phyloP scores from a whole-genome alignment of 2,797 vertebrate species.

The Gymnothorax reevesii region DNA sequence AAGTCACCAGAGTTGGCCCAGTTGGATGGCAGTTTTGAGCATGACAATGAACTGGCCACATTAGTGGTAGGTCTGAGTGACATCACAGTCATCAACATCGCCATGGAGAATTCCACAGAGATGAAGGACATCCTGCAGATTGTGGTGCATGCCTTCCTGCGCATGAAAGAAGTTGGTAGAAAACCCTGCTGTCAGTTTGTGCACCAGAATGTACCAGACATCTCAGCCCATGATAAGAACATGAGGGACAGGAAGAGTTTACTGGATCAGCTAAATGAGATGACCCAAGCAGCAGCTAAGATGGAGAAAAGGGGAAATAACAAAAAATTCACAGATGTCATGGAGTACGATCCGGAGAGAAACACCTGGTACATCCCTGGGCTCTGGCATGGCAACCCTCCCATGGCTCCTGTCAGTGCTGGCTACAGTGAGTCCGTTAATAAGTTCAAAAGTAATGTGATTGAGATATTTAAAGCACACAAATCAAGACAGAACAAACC shows the following conservation, averaged over 20 bases:
- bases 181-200: constrained; percentile 15
- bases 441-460: background rate
- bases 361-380: background rate
- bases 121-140: constrained; percentile 30
- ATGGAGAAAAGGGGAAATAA: background rate
- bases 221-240: background rate
- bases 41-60: constrained; percentile 5
- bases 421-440: background rate
- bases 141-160: constrained; percentile 17
- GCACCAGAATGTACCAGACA: background rate
- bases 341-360: background rate
- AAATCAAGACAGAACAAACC: background rate
- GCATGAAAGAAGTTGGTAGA: constrained; percentile 18
- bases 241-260: background rate
- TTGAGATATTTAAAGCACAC: background rate
- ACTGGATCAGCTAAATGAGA: background rate
- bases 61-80: constrained; percentile 22
- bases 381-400: background rate
- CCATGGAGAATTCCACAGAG: constrained; percentile 18
- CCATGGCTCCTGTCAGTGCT: background rate
- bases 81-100: constrained; percentile 20
- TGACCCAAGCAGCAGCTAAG: background rate
- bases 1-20: background rate
- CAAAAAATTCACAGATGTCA: background rate
- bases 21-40: constrained; percentile 9